A percentile compares a stretch with the other conserved stretches of the same genome.
phyloP scores from a whole-genome alignment of 2,888 invertebrate species.

The Scrobipalpa atriplicella region DNA sequence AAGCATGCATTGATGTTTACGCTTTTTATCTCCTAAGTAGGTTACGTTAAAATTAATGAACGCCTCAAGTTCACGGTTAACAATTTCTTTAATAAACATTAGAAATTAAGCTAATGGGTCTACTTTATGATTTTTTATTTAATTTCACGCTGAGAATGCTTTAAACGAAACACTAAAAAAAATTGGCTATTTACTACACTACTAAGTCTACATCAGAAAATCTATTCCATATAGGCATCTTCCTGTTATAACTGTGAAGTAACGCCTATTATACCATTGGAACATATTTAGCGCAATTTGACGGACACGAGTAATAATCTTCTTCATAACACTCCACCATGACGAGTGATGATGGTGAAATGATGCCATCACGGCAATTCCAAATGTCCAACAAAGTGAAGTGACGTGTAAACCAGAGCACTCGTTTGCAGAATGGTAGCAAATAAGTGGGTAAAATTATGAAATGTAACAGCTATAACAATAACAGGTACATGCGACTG shows the following conservation, averaged over 20 bases:
- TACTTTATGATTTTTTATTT: not conserved
- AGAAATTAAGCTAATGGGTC: conserved; percentile 1
- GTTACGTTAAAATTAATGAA: conserved; percentile 20
- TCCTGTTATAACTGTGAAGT: not conserved
- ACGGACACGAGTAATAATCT: conserved; percentile 5
- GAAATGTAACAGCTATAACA: conserved; percentile 13
- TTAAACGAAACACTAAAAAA: not conserved
- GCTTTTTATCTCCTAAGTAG: conserved; percentile 1
- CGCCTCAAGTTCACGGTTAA: conserved; percentile 23
- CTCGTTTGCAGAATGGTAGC: conserved; percentile 5
- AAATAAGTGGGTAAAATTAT: conserved; percentile 8
- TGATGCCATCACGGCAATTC: conserved; percentile 22
- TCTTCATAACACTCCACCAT: conserved; percentile 14
- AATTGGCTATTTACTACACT: not conserved
- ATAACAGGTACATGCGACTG: not conserved
- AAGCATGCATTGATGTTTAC: not conserved
- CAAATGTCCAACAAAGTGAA: conserved; percentile 13
- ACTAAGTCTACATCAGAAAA: not conserved
- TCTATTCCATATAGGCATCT: not conserved
- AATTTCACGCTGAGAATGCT: conserved; percentile 6
- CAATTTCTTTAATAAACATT: conserved; percentile 19
- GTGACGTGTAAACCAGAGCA: conserved; percentile 23
- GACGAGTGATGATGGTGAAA: conserved; percentile 18
- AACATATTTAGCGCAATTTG: not conserved
- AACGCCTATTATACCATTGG: conserved; percentile 4